phyloP scores from a whole-genome alignment of 2,888 invertebrate genomes.

The Itoplectis maculator region DNA sequence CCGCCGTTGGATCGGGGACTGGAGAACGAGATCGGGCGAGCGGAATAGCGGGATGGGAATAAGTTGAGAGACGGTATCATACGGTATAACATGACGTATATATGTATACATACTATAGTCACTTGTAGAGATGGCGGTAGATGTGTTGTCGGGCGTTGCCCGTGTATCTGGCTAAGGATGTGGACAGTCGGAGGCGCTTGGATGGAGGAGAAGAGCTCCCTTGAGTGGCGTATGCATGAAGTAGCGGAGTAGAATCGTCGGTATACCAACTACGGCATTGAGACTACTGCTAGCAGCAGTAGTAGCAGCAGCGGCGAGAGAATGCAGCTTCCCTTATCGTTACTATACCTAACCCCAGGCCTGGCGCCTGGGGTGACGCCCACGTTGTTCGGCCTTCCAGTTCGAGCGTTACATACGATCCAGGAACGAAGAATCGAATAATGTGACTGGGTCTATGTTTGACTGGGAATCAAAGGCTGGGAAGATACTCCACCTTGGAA shows the following conservation, averaged over 20 bases:
- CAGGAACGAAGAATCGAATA: slow-evolving; percentile 68
- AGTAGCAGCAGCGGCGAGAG: no score
- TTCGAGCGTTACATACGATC: slow-evolving; percentile 62
- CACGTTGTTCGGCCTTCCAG: slow-evolving; percentile 28
- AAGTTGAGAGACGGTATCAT: slow-evolving; percentile 33
- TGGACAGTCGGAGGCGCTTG: slow-evolving; percentile 23
- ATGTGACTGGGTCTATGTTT: slow-evolving; percentile 63
- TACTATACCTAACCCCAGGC: slow-evolving; percentile 27
- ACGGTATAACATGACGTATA: no score
- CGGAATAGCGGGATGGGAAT: slow-evolving; percentile 32
- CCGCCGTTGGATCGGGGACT: slow-evolving; percentile 1
- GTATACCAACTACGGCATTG: neutral
- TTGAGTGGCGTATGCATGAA: slow-evolving; percentile 33
- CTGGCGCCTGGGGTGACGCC: slow-evolving; percentile 14
- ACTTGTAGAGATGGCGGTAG: slow-evolving; percentile 14
- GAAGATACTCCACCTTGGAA: slow-evolving; percentile 21
- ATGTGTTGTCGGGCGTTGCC: slow-evolving; percentile 38
- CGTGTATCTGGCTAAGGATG: slow-evolving; percentile 34
- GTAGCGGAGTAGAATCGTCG: slow-evolving; percentile 1
- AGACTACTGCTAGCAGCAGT: no score
- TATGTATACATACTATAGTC: slow-evolving; percentile 4
- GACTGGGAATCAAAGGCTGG: slow-evolving; percentile 52
- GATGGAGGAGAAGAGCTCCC: slow-evolving; percentile 44
- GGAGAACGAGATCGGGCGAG: slow-evolving; percentile 31
- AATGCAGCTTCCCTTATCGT: slow-evolving; percentile 48